Percentiles rank a stretch among this genome's conserved stretches.
phyloP scores from a whole-genome alignment of 2,797 vertebrate genomes.

The Cyprinella venusta region DNA sequence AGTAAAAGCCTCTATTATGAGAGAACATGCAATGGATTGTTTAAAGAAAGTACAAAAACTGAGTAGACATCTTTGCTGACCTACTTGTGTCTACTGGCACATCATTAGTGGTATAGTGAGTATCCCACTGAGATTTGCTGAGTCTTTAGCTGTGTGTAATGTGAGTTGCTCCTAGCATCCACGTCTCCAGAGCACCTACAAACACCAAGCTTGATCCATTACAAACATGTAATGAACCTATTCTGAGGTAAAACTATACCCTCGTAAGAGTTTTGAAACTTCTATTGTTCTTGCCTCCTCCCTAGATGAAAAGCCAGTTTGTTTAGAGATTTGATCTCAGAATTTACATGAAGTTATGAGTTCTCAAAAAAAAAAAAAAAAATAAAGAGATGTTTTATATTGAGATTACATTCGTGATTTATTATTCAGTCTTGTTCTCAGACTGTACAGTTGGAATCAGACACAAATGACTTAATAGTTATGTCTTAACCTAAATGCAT shows the following conservation, averaged over 20 bases:
- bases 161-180: conserved; percentile 28
- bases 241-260: conserved; percentile 29
- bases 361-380: no score
- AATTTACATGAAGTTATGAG: conserved; percentile 9
- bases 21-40: conserved; percentile 10
- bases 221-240: conserved; percentile 32
- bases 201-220: conserved; percentile 24
- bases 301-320: conserved; percentile 47
- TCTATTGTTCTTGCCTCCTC: conserved; percentile 22
- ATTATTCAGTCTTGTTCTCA: background rate
- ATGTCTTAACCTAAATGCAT: background rate
- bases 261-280: conserved; percentile 27
- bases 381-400: background rate
- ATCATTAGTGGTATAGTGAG: conserved; percentile 44
- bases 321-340: conserved; percentile 30
- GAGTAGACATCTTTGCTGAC: conserved; percentile 6
- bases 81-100: conserved; percentile 23
- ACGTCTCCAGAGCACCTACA: conserved; percentile 27
- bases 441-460: background rate
- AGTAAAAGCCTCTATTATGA: conserved; percentile 4
- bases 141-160: conserved; percentile 18
- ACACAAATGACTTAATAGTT: conserved; percentile 14
- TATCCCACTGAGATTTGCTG: conserved; percentile 22
- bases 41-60: background rate
- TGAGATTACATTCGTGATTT: conserved; percentile 10